These are phyloP conservation scores for Anser cygnoides DNA, from an alignment of 2,113 vertebrate species.

Conservation along the genomic window DNA sequence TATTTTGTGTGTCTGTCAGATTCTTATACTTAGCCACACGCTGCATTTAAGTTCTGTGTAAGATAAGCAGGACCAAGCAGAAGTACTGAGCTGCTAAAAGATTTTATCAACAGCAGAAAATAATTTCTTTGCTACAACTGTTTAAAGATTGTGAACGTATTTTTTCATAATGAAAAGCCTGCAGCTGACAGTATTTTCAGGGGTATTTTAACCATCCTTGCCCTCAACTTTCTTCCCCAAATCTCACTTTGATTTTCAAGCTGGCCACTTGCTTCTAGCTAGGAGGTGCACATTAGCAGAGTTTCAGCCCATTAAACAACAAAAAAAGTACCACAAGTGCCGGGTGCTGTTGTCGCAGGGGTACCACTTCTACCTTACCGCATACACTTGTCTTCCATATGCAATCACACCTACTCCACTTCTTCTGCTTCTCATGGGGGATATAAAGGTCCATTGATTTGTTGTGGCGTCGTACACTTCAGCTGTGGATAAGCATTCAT, in stretches of 20 bases:
- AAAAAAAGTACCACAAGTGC: neutral
- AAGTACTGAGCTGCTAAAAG: neutral
- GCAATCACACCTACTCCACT: slow-evolving; percentile 83
- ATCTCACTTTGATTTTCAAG: neutral
- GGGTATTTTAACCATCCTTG: rapidly evolving
- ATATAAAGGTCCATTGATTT: slow-evolving; percentile 80
- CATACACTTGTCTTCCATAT: slow-evolving; percentile 77
- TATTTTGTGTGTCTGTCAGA: neutral
- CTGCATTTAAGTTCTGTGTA: too few species aligned
- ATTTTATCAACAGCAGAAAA: neutral
- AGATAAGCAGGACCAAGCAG: neutral
- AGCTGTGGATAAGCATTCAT: slow-evolving; percentile 79
- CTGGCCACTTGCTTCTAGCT: too few species aligned
- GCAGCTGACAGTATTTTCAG: neutral
- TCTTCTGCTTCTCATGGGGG: slow-evolving; percentile 83
- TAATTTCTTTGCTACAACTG: neutral
- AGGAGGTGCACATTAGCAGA: neutral
- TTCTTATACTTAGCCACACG: neutral
- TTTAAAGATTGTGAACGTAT: neutral
- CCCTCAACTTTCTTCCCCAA: neutral
- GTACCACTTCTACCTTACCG: slow-evolving; percentile 61
- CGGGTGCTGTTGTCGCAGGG: neutral
- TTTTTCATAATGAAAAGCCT: neutral
- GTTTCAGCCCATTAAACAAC: neutral
- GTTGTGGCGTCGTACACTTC: slow-evolving; percentile 78